Base-by-base conservation (phyloP, 2,888 invertebrate species). In the Pristionchus japonicus region DNA sequence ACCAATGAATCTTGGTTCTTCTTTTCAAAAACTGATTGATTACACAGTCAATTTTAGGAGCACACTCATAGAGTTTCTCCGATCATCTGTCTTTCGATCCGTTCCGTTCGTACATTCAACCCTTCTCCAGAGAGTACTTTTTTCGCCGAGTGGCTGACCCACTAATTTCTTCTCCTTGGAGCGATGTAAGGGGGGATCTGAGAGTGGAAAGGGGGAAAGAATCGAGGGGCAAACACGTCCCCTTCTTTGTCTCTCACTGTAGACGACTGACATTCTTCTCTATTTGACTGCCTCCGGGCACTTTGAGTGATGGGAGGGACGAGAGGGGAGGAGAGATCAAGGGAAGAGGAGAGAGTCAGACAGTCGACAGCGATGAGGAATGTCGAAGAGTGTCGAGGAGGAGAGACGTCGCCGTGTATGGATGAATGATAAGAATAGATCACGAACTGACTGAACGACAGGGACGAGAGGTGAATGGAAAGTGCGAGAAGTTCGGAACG, bases 91-190 rank as follows among this genome's bases (percentile, higher is more conserved):
- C n/a, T n/a, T n/a, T n/a, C n/a, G n/a, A n/a, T n/a, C n/a, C n/a
- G n/a, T n/a, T n/a, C n/a, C 61, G 67, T 67, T 67, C 31, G 27
- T 74, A 34, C 31, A n/a, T 17, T 89, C 88, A 84, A 67, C 89
- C 80, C 52, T 67, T 70, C 27, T 88, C 89, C 89, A 85, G 88
- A 89, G 86, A 87, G 82, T 88, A 86, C 57, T 83, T 70, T 67
- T 31, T 83, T 86, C 47, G 31, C 86, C 64, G 67, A 52, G 6
- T 61, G 47, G 31, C 64, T 20, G 47, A 20, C 20, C 80, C 64
- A 61, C 89, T 87, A 47, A 77, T 84, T 80, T 77, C 31, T 27
- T 64, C 88, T 88, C 27, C 49, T 52, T 17, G 52, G 52, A 20
- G 52, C 74, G 74, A 74, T 74, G 74, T 74, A 74, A 67, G 34